Evolutionary conservation across 1,140 invertebrate species (phyloP).

Genomic region (Drosophila chauvacae): DNA sequence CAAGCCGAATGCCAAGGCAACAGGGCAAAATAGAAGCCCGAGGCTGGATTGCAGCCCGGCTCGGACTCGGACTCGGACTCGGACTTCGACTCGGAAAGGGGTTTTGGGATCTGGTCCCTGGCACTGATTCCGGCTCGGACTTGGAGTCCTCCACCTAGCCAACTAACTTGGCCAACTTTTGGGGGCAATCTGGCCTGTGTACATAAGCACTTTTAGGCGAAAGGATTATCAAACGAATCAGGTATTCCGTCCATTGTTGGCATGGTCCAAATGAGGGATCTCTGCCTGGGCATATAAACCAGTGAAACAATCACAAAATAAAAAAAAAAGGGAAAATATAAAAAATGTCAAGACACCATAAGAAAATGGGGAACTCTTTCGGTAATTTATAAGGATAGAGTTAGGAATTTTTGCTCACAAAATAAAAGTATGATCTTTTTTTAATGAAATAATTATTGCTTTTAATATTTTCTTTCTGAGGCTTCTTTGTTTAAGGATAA

Average conservation of each 20-base stretch:
- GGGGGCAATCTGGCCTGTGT: constrained; percentile 51
- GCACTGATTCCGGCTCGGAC: constrained; percentile 23
- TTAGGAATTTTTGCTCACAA: neutral
- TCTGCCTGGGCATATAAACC: constrained; percentile 32
- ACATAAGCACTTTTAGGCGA: constrained; percentile 55
- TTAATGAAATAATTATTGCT: rapidly evolving
- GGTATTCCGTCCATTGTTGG: constrained; percentile 51
- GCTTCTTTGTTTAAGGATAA: neutral
- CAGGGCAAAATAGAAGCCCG: constrained; percentile 49
- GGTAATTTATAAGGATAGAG: too few species aligned
- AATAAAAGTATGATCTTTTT: neutral
- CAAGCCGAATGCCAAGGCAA: constrained; percentile 46
- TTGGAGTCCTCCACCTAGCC: constrained; percentile 21
- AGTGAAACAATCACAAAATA: constrained; percentile 28
- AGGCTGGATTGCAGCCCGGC: constrained; percentile 30
- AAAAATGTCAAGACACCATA: constrained; percentile 20
- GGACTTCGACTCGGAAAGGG: neutral
- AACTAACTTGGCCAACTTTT: constrained; percentile 4
- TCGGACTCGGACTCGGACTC: constrained; percentile 7
- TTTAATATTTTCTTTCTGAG: neutral
- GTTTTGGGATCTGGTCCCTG: constrained; percentile 11
- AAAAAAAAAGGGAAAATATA: neutral
- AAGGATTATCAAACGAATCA: constrained; percentile 65
- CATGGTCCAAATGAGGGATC: constrained; percentile 52
- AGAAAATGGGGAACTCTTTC: neutral